Evolutionary conservation across 2,797 vertebrate genomes (phyloP).

Genomic region (Poeciliopsis paucimaculata): DNA sequence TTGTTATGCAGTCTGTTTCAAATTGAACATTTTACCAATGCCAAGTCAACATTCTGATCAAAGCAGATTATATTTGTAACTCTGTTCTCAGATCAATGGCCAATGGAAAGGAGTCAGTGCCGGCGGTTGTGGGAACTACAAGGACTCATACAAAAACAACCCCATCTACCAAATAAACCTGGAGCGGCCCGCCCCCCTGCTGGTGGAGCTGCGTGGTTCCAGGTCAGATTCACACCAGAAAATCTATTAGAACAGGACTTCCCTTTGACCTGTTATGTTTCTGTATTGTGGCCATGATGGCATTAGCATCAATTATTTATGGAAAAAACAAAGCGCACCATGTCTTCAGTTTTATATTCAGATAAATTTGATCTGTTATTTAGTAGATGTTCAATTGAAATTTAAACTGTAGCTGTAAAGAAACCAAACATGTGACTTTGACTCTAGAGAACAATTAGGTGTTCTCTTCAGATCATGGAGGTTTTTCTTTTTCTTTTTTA

Average conservation of each 20-base stretch:
- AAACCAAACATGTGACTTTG: neutral
- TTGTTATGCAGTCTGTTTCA: neutral
- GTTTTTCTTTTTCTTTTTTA: neutral
- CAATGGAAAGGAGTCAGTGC: slow-evolving; percentile 94
- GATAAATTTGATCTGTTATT: neutral
- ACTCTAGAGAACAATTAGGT: neutral
- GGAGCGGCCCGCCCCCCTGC: slow-evolving; percentile 89
- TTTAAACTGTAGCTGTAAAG: neutral
- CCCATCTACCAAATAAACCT: slow-evolving; percentile 93
- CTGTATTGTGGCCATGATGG: neutral
- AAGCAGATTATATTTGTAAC: neutral
- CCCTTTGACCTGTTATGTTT: neutral
- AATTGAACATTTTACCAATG: neutral
- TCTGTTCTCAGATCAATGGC: slow-evolving; percentile 87
- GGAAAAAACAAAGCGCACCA: neutral
- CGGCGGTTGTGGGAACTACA: slow-evolving; percentile 96
- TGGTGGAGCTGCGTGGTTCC: slow-evolving; percentile 93
- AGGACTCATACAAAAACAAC: slow-evolving; percentile 93
- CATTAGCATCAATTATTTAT: neutral
- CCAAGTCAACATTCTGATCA: neutral
- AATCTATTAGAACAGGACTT: neutral
- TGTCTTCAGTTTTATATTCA: neutral
- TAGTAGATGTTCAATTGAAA: neutral
- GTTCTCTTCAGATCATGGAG: neutral
- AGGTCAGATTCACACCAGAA: slow-evolving; percentile 81